Conservation (phyloP, 30 jellyfish, hydroid and myxozoan species). For the Hydra vulgaris region DNA sequence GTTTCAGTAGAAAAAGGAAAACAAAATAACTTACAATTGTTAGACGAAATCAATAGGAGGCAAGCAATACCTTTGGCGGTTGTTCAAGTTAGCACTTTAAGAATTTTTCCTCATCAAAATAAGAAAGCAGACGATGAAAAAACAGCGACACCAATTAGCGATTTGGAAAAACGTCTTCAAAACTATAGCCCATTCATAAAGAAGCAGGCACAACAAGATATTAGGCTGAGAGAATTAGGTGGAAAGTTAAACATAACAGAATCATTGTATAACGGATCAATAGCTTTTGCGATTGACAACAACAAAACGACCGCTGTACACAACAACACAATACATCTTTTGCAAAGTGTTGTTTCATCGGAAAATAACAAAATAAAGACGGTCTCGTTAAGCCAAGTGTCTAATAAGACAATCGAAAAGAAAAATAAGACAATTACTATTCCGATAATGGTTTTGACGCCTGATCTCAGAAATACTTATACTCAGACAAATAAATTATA, state of each 20-base stretch:
- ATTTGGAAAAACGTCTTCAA: background rate
- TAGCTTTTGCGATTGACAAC: conserved; percentile 26
- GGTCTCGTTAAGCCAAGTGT: background rate
- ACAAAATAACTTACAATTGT: background rate
- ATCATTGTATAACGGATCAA: conserved; percentile 32
- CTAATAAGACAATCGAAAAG: background rate
- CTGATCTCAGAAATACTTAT: background rate
- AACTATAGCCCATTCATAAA: conserved; percentile 1
- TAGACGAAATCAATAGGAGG: conserved; percentile 16
- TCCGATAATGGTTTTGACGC: background rate
- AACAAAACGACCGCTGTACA: conserved; percentile 23
- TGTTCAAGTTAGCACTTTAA: conserved; percentile 52
- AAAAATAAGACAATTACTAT: conserved; percentile 4
- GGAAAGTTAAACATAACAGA: conserved; percentile 10
- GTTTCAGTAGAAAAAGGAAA: background rate
- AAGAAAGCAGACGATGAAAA: background rate
- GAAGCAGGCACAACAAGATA: conserved; percentile 21
- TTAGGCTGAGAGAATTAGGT: background rate
- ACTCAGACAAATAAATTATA: background rate
- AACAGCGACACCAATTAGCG: background rate
- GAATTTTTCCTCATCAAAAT: background rate
- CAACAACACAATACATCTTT: conserved; percentile 37
- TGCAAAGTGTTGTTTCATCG: background rate
- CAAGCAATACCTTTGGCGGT: conserved; percentile 96
- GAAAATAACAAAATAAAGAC: background rate